Evolutionary conservation across 2,888 invertebrate genomes (phyloP), one percentile per base, ranked within the genome.

Genomic region (Hydriomena furcata): DNA sequence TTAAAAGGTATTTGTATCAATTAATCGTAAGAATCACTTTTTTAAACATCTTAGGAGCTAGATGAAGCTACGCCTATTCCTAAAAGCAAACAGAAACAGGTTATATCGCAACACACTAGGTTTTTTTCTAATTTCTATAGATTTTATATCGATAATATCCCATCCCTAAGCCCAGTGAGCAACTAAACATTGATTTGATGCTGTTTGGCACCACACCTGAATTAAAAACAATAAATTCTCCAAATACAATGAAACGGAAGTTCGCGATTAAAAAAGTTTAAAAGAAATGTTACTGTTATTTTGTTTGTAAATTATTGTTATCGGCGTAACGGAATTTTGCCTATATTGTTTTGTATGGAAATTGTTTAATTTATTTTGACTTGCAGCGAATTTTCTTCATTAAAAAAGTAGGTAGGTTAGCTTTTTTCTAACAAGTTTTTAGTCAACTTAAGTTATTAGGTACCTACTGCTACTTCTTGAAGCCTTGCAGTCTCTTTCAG

Each of bases 151-250:
- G 34, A 35, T 27, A 40, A 2, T 0, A 1, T 25, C 50, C 60
- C 49, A 71, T 61, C 66, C 24, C 72, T 71, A 54, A 13, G 45
- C 55, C 48, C 57, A 52, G 45, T 43, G 59, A 74, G 76, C 71
- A 72, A 72, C 76, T 73, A 76, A 79, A 75, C 79, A 78, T 80
- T 83, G 77, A 77, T 82, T 79, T 79, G 77, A 78, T 77, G 70
- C 66, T 70, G 76, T 63, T 72, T 65, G 73, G 70, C 65, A 66
- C 63, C 63, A 70, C 77, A 74, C 73, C 75, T 73, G 82, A 84
- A 87, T 87, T 84, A 85, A 87, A 86, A 86, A 82, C 85, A 71
- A 87, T 87, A 87, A 87, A 87, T 87, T 79, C 66, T 66, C 60
- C 56, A 54, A 34, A 42, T 44, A 65, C 66, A 70, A 70, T 70